Percentiles rank a stretch among this genome's conserved stretches.
Evolutionary conservation across 2,797 vertebrate species (phyloP).

Genomic region (Alca torda): DNA sequence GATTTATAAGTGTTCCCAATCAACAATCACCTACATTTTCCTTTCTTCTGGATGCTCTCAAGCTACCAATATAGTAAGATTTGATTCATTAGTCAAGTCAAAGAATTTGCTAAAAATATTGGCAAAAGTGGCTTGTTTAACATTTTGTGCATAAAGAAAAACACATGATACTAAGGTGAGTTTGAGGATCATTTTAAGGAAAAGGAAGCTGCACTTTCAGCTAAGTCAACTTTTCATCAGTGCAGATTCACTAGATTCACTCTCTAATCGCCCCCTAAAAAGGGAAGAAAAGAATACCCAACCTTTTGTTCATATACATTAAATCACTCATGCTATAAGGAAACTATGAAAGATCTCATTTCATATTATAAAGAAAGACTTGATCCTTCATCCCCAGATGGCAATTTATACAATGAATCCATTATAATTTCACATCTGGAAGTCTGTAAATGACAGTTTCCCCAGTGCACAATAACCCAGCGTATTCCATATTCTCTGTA

Average conservation of each 20-base stretch:
- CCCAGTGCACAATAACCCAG: background rate
- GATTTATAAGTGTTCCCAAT: background rate
- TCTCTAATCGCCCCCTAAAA: background rate
- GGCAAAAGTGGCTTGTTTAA: background rate
- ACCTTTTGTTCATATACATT: background rate
- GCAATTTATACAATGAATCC: background rate
- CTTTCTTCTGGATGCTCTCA: background rate
- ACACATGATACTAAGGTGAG: background rate
- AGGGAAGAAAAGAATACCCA: background rate
- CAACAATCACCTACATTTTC: background rate
- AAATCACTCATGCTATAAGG: background rate
- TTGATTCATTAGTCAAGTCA: background rate
- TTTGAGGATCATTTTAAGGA: background rate
- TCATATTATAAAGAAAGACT: background rate
- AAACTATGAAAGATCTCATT: background rate
- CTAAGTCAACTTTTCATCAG: background rate
- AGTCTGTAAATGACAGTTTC: background rate
- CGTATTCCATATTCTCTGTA: background rate
- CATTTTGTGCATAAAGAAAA: background rate
- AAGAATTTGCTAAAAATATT: background rate
- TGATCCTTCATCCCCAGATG: background rate
- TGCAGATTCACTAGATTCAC: background rate
- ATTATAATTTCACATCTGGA: background rate
- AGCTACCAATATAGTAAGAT: background rate
- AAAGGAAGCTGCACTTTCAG: background rate